Evolutionary conservation across 2,797 vertebrate species (phyloP).

Genomic region (Enteromius fasciolatus): DNA sequence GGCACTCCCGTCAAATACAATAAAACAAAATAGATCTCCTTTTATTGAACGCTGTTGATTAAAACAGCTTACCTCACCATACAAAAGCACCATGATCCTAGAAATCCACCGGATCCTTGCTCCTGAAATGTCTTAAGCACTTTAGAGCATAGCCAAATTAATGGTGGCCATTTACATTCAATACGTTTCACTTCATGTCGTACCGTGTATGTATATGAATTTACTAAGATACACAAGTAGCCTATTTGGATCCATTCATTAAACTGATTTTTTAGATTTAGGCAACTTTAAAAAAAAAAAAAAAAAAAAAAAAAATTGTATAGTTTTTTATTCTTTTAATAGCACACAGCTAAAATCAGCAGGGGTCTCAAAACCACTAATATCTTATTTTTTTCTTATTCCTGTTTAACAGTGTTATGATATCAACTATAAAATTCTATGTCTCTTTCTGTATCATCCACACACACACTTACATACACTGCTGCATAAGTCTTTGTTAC

Average conservation of each 20-base stretch:
- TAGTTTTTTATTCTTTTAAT: background rate
- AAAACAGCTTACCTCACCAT: slow-evolving; percentile 51
- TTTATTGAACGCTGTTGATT: slow-evolving; percentile 52
- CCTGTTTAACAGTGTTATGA: background rate
- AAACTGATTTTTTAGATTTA: slow-evolving; percentile 25
- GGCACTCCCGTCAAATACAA: slow-evolving; percentile 31
- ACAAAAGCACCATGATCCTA: slow-evolving; percentile 38
- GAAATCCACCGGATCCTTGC: slow-evolving; percentile 29
- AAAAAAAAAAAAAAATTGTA: too few species aligned
- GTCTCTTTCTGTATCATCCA: background rate
- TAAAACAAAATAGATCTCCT: slow-evolving; percentile 41
- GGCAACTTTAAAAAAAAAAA: too few species aligned
- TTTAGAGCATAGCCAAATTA: slow-evolving; percentile 32
- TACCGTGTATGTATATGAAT: too few species aligned
- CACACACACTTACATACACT: slow-evolving; percentile 17
- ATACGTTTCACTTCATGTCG: too few species aligned
- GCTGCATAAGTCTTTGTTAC: slow-evolving; percentile 22
- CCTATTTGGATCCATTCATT: slow-evolving; percentile 37
- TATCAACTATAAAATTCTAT: background rate
- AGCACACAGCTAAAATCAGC: background rate
- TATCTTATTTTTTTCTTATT: background rate
- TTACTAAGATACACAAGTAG: slow-evolving; percentile 39
- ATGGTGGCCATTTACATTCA: background rate
- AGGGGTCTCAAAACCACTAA: background rate
- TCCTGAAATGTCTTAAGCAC: slow-evolving; percentile 46